Evolutionary conservation across 1,140 invertebrate species (phyloP), one percentile per base, ranked within the genome.

Genomic region (Coboldia fuscipes): DNA sequence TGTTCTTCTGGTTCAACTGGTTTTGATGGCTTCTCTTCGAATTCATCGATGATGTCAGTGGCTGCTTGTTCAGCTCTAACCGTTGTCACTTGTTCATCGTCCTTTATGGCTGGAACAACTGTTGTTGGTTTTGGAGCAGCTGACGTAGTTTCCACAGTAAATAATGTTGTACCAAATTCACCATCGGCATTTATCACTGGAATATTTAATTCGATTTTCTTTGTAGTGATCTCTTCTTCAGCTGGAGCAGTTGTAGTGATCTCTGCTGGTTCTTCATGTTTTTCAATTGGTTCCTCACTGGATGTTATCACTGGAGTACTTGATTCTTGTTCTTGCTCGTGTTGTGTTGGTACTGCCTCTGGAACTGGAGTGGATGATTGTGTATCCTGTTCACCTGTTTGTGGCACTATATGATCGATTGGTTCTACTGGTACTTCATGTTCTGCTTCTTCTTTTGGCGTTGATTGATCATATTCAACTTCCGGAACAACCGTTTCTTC

Each of bases 401-500:
- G n/a, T n/a, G n/a, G n/a, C n/a, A n/a, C n/a, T n/a, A n/a, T n/a
- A n/a, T n/a, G n/a, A n/a, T n/a, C n/a, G n/a, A n/a, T n/a, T n/a
- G n/a, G n/a, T n/a, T n/a, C n/a, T n/a, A n/a, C n/a, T n/a, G n/a
- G n/a, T n/a, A n/a, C n/a, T n/a, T n/a, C n/a, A n/a, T n/a, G n/a
- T n/a, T n/a, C n/a, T n/a, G n/a, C n/a, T n/a, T n/a, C n/a, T n/a
- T n/a, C n/a, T n/a, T n/a, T n/a, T n/a, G n/a, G n/a, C 6, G 6
- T 23, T 27, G 24, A 27, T 27, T 16, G 36, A 30, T 32, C 31
- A 27, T 35, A 28, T 32, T 40, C 37, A 23, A 15, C 33, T 7
- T 8, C 21, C 12, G 23, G 10, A 50, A 34, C 23, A 47, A 41
- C 18, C 13, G 36, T 12, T 21, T 6, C 16, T 37, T 26, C 35